Evolutionary conservation across 2,888 invertebrate genomes (phyloP), one percentile per base, ranked within the genome.

Genomic region (Harpagoxenus sublaevis): DNA sequence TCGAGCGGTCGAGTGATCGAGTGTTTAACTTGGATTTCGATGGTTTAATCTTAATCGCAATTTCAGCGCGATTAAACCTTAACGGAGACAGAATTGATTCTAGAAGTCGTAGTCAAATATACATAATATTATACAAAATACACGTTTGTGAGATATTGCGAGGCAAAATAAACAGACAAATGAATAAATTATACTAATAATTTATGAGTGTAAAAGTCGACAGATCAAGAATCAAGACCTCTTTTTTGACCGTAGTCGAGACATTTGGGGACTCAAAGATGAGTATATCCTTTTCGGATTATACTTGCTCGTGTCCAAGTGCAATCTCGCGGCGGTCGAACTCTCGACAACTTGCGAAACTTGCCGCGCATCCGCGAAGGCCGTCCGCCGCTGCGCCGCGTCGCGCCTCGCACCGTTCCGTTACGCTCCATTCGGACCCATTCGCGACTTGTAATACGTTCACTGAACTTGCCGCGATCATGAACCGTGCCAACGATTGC

Each of bases 391-490:
- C 39, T 60, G 39, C 42, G 45, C 39, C 35, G 65, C 35, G 6
- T 5, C 35, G 6, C 35, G 35, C 35, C 35, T 5, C 35, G 6
- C 35, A 1, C 42, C 18, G 55, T 89, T 57, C 89, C 89, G 89
- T 89, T 89, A 89, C 77, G 62, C 83, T 84, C 31, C 70, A 57
- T 79, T 83, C 39, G 70, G 18, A 88, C 84, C 66, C 51, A 85
- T 88, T 84, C 77, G 84, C 74, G 71, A 81, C 63, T 77, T 74
- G 77, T 77, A 78, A 88, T 86, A 89, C 87, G 88, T 89, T 82
- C 83, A 86, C 79, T 83, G 83, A 87, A 87, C 88, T 87, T 85
- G 63, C 87, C 70, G 48, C n/a, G 65, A 15, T 23, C 23, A 23
- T 48, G 71, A 85, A 62, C 73, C 65, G 68, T 78, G 79, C 31